Evolutionary conservation across 2,888 invertebrate species (phyloP), one percentile per base, ranked within the genome.

Genomic region (Synergus umbraculus): DNA sequence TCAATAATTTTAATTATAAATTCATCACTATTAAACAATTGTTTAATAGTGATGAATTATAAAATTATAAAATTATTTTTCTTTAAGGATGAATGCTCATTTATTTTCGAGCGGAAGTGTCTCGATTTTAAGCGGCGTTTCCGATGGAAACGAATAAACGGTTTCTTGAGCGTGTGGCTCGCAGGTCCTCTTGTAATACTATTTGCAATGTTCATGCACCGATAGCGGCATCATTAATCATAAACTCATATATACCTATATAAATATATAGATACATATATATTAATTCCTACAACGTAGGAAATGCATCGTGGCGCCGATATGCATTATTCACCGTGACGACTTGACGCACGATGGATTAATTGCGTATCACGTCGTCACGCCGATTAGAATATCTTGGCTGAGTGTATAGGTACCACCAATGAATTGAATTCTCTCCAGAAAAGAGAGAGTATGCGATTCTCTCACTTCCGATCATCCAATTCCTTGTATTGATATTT

Each of bases 311-410:
- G 54, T 73, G 54, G 80, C 84, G 82, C 79, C 86, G 84, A 85
- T 80, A 83, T 85, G 83, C 85, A 88, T 88, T 88, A 88, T 87
- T 85, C 85, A 85, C 85, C 82, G 83, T 78, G 76, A 81, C 81
- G 84, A 85, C 83, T 85, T 63, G 84, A 85, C 87, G 80, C 82
- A 79, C 85, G 87, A 89, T 87, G 87, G 88, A 89, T 89, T 89
- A 89, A 89, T 89, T 89, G 89, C 87, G 86, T 85, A 89, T 88
- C 88, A 86, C 84, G 86, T 86, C 86, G 86, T 86, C 86, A 83
- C 83, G 86, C 82, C 83, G 83, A 85, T 85, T 86, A 85, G 85
- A 86, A 86, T 86, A 86, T 86, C 86, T 84, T 81, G 79, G 78
- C 79, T 67, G 79, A 46, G 69, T 66, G 49, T 73, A 49, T 73